These are phyloP conservation scores for Toxonevra muliebris DNA, from an alignment of 2,888 invertebrate genomes.

Conservation along the genomic window DNA sequence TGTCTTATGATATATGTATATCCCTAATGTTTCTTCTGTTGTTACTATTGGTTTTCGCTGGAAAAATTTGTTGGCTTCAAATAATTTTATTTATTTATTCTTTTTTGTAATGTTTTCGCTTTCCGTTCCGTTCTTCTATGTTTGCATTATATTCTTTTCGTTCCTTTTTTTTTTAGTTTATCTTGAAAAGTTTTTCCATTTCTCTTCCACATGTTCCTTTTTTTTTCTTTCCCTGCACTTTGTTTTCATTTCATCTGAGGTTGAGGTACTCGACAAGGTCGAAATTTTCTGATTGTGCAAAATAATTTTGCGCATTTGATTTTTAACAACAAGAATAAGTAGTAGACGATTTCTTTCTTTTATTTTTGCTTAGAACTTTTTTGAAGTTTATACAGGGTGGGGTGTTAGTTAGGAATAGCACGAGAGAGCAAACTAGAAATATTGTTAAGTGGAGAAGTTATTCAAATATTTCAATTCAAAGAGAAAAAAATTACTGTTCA, in stretches of 20 bases:
- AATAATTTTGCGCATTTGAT: constrained; percentile 28
- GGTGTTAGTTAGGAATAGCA: too few relatives aligned
- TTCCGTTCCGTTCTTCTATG: background rate
- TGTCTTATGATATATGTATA: too few relatives aligned
- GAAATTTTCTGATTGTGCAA: constrained; percentile 33
- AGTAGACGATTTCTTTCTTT: too few relatives aligned
- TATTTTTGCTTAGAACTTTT: too few relatives aligned
- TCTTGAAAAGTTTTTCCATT: background rate
- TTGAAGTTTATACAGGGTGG: too few relatives aligned
- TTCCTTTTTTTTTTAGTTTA: constrained; percentile 13
- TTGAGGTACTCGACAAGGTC: constrained; percentile 43
- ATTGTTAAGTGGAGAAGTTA: too few relatives aligned
- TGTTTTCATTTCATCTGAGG: constrained; percentile 18
- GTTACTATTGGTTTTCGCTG: constrained; percentile 3
- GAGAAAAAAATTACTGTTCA: too few relatives aligned
- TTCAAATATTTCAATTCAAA: too few relatives aligned
- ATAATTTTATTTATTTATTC: constrained; percentile 11
- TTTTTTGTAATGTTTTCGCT: background rate
- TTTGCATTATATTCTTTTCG: constrained; percentile 11
- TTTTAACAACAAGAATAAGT: background rate
- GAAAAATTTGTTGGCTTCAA: constrained; percentile 13
- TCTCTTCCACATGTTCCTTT: constrained; percentile 17
- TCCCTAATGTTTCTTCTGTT: too few relatives aligned
- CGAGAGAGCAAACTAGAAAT: too few relatives aligned
- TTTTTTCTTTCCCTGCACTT: constrained; percentile 11